phyloP scores from a whole-genome alignment of 1,140 invertebrate species.

The Saccostrea cuccullata region DNA sequence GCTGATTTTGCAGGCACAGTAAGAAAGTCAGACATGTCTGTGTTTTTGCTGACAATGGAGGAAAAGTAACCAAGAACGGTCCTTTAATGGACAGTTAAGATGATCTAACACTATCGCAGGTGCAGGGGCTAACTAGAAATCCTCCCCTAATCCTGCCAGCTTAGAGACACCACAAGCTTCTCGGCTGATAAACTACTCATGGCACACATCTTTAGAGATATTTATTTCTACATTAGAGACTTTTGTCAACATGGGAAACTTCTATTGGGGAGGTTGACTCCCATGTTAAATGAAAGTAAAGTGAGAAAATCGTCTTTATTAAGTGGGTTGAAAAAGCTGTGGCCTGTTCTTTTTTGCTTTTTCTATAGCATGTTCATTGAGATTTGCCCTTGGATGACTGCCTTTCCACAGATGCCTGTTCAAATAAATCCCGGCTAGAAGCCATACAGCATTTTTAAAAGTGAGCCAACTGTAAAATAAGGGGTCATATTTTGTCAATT shows the following conservation, averaged over 20 bases:
- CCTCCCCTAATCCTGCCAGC: not conserved
- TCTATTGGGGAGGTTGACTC: not conserved
- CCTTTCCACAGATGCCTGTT: conserved; percentile 19
- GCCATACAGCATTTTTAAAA: conserved; percentile 1
- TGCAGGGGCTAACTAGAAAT: conserved; percentile 31
- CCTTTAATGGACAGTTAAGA: conserved; percentile 36
- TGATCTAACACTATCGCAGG: not conserved
- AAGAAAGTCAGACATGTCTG: not conserved
- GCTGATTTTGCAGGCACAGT: not conserved
- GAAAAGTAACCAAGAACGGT: not conserved
- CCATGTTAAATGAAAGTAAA: conserved; percentile 7
- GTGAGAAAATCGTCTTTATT: conserved; percentile 20
- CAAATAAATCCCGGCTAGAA: conserved; percentile 15
- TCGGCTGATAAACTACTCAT: not conserved
- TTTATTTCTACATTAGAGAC: conserved; percentile 1
- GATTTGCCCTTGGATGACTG: not conserved
- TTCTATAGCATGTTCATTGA: conserved; percentile 28
- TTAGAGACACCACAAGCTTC: conserved; percentile 7
- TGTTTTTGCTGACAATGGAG: not conserved
- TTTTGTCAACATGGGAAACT: conserved; percentile 4
- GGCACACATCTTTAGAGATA: conserved; percentile 2
- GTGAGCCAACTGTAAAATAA: conserved; percentile 9
- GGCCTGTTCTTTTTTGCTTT: not conserved
- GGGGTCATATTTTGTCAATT: conserved; percentile 9
- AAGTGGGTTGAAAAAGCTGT: conserved; percentile 21